Evolutionary conservation across 1,140 invertebrate genomes (phyloP).

Genomic region (Drosophila kepulauana): DNA sequence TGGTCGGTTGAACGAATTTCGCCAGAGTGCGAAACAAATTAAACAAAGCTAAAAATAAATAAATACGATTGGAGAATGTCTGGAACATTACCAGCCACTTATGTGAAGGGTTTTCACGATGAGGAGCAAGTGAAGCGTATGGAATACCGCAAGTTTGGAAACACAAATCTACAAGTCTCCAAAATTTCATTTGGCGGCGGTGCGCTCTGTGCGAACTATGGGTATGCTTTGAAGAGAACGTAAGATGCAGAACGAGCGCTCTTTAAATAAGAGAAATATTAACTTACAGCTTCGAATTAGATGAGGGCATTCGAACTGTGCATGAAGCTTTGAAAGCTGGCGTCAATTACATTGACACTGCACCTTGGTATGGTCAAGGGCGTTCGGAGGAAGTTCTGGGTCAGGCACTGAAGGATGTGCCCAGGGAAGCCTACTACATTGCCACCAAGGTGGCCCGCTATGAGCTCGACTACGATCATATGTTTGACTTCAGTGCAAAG

Average conservation of each 20-base stretch:
- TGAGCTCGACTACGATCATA: conserved; percentile 88
- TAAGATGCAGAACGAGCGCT: neutral
- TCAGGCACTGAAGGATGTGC: conserved; percentile 92
- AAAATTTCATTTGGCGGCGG: conserved; percentile 87
- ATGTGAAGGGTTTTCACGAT: conserved; percentile 87
- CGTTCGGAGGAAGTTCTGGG: conserved; percentile 92
- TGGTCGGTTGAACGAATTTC: conserved; percentile 15
- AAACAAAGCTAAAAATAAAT: neutral
- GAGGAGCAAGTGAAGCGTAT: conserved; percentile 86
- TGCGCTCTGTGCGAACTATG: conserved; percentile 61
- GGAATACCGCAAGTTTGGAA: conserved; percentile 87
- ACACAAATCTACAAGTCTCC: conserved; percentile 87
- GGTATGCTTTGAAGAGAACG: conserved; percentile 28
- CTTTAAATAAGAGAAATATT: neutral
- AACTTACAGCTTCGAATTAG: conserved; percentile 86
- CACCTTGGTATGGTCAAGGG: conserved; percentile 96
- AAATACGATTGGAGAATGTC: conserved; percentile 47
- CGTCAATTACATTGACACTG: conserved; percentile 98
- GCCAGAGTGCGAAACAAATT: conserved; percentile 25
- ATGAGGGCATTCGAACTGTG: conserved; percentile 90
- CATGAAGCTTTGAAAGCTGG: conserved; percentile 90
- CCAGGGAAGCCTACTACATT: conserved; percentile 93
- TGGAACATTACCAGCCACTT: conserved; percentile 85
- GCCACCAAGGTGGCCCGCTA: conserved; percentile 96
- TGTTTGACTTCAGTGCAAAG: conserved; percentile 95